Conservation (phyloP, 1,140 invertebrate genomes). For the Drosophila ambigua region DNA sequence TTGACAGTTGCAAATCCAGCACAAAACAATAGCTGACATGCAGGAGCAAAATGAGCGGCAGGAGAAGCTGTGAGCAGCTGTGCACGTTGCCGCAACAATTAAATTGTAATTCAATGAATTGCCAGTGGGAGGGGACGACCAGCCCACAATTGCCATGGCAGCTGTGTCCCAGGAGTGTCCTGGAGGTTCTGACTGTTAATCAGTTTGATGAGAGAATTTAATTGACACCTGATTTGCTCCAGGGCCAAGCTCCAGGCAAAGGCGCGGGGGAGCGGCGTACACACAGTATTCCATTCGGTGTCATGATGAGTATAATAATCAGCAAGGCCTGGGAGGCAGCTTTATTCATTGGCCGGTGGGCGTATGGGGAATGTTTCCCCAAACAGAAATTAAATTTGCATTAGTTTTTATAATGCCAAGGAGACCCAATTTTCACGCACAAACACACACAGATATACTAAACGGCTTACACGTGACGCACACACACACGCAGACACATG, state of each 20-base stretch:
- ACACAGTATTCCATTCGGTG: background rate
- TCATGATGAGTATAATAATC: slow-evolving; percentile 44
- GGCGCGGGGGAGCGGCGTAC: too few relatives aligned
- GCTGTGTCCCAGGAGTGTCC: slow-evolving; percentile 14
- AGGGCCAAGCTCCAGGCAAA: background rate
- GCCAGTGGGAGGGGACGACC: slow-evolving; percentile 1
- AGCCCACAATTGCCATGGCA: slow-evolving; percentile 20
- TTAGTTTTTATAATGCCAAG: slow-evolving; percentile 51
- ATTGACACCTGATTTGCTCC: slow-evolving; percentile 52
- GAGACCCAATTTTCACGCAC: slow-evolving; percentile 23
- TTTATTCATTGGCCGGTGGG: slow-evolving; percentile 18
- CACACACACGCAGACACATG: slow-evolving; percentile 16
- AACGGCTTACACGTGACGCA: slow-evolving; percentile 49
- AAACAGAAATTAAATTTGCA: slow-evolving; percentile 58
- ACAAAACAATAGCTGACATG: slow-evolving; percentile 40
- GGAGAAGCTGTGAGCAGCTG: background rate
- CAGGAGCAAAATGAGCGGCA: background rate
- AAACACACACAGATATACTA: slow-evolving; percentile 11
- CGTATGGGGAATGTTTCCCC: slow-evolving; percentile 22
- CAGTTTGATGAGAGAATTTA: slow-evolving; percentile 47
- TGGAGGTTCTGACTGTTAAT: slow-evolving; percentile 16
- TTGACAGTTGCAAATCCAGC: slow-evolving; percentile 77
- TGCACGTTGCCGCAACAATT: slow-evolving; percentile 43
- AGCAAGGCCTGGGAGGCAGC: background rate
- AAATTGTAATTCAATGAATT: slow-evolving; percentile 75